phyloP scores from a whole-genome alignment of 2,797 vertebrate species.

The Coregonus ussuriensis region DNA sequence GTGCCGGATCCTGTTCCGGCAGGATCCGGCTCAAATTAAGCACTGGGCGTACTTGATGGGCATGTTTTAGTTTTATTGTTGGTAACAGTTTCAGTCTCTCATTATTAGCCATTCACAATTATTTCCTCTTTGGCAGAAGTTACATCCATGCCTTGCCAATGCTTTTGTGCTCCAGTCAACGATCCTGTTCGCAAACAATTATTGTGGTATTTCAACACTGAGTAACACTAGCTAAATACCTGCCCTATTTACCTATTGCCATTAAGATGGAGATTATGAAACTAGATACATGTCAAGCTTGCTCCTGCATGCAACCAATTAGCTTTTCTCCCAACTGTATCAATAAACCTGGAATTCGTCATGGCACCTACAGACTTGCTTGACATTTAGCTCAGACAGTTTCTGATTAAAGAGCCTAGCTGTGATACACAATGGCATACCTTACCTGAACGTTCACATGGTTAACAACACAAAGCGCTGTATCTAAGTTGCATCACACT shows the following conservation, averaged over 20 bases:
- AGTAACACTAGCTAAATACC: not conserved
- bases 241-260: not conserved
- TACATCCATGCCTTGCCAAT: not conserved
- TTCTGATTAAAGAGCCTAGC: not conserved
- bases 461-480: not conserved
- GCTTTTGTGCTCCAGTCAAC: not conserved
- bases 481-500: not conserved
- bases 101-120: not conserved
- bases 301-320: conserved; percentile 40
- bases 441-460: not conserved
- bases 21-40: too few relatives aligned
- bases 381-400: conserved; percentile 39
- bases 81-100: not conserved
- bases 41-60: not conserved
- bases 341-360: not conserved
- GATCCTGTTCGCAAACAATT: not conserved
- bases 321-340: not conserved
- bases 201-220: not conserved
- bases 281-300: conserved; percentile 51
- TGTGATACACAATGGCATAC: too few relatives aligned
- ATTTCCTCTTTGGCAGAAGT: not conserved
- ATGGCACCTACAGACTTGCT: conserved; percentile 32
- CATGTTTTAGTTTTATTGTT: not conserved
- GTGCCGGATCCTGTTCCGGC: too few relatives aligned
- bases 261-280: not conserved